Evolutionary conservation across 2,888 invertebrate genomes (phyloP).

Genomic region (Thymelicus acteon): DNA sequence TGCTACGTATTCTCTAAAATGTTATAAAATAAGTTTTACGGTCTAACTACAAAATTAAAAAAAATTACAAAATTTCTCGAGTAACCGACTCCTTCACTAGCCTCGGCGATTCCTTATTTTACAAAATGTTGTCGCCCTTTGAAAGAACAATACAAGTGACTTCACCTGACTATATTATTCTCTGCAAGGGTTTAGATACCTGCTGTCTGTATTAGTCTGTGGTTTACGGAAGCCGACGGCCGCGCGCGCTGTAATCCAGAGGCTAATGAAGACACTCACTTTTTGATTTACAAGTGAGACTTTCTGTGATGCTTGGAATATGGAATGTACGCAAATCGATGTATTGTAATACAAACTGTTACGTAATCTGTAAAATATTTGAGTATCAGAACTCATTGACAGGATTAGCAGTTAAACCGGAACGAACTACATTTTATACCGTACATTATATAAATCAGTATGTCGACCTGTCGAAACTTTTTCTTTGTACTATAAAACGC

Average conservation of each 20-base stretch:
- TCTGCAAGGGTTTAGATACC: not conserved
- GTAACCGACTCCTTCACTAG: constrained; percentile 29
- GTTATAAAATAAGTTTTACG: constrained; percentile 20
- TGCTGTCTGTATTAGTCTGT: constrained; percentile 14
- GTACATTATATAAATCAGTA: not conserved
- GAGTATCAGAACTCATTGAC: not conserved
- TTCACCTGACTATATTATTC: not conserved
- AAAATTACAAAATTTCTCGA: constrained; percentile 41
- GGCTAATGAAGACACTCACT: constrained; percentile 12
- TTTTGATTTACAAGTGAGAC: not conserved
- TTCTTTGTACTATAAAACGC: constrained; percentile 1
- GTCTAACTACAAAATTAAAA: constrained; percentile 39
- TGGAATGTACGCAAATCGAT: constrained; percentile 36
- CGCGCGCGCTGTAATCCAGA: constrained; percentile 8
- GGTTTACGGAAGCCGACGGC: constrained; percentile 8
- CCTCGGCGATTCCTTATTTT: not conserved
- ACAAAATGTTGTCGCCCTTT: not conserved
- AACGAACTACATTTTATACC: not conserved
- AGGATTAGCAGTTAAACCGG: not conserved
- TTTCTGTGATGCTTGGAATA: constrained; percentile 24
- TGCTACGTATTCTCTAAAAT: constrained; percentile 8
- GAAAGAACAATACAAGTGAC: not conserved
- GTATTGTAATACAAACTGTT: not conserved
- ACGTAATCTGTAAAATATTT: not conserved
- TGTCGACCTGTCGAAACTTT: not conserved